Evolutionary conservation across 1,140 invertebrate species (phyloP).

Genomic region (Himalopsyche phryganea): DNA sequence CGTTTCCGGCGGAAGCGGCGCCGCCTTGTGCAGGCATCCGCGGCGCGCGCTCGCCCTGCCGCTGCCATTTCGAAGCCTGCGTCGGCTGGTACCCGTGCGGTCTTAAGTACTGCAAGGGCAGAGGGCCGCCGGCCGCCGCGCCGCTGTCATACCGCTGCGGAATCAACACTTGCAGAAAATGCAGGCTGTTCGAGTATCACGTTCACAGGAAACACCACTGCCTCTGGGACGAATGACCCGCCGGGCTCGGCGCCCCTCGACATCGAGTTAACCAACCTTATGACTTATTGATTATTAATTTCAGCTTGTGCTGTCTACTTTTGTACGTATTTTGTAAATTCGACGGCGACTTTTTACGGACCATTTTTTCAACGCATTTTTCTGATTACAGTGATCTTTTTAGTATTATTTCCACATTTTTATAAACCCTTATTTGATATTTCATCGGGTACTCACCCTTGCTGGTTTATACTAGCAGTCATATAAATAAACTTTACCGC

Average conservation of each 20-base stretch:
- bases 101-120: constrained; percentile 83
- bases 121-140: constrained; percentile 31
- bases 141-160: constrained; percentile 71
- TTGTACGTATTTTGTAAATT: too few species aligned
- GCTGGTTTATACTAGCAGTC: too few species aligned
- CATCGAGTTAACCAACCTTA: too few species aligned
- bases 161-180: constrained; percentile 86
- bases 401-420: too few species aligned
- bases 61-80: constrained; percentile 76
- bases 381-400: too few species aligned
- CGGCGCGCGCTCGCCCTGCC: constrained; percentile 66
- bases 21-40: constrained; percentile 59
- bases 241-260: constrained; percentile 1
- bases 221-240: constrained; percentile 80
- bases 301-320: too few species aligned
- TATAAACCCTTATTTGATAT: too few species aligned
- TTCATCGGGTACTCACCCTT: too few species aligned
- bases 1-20: constrained; percentile 46
- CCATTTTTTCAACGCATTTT: too few species aligned
- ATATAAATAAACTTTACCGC: too few species aligned
- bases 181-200: constrained; percentile 76
- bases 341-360: too few species aligned
- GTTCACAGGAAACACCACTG: constrained; percentile 78
- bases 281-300: too few species aligned
- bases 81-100: constrained; percentile 77